Percentiles rank a stretch among this genome's conserved stretches.
Evolutionary conservation across 2,797 vertebrate species (phyloP).

Genomic region (Syngnathus acus): DNA sequence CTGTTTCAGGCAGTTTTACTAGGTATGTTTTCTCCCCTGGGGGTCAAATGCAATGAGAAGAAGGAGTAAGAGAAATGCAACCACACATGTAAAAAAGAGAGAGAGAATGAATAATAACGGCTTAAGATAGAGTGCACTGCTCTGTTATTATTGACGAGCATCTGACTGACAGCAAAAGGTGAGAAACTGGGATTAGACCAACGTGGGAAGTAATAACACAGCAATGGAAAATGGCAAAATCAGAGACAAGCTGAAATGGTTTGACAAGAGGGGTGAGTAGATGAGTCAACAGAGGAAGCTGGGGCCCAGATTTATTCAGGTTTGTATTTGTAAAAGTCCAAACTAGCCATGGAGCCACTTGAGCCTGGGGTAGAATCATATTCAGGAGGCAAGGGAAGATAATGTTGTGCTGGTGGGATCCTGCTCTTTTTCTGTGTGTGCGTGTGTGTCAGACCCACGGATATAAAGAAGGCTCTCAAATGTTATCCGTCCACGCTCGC

Average conservation of each 20-base stretch:
- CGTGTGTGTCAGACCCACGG: not conserved
- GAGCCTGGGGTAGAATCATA: constrained; percentile 34
- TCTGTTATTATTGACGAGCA: constrained; percentile 6
- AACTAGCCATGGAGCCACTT: constrained; percentile 10
- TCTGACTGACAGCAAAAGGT: constrained; percentile 11
- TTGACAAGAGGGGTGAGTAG: not conserved
- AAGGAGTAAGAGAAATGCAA: constrained; percentile 16
- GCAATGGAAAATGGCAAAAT: constrained; percentile 13
- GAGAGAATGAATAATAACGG: constrained; percentile 1
- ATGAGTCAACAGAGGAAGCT: constrained; percentile 6
- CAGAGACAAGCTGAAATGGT: constrained; percentile 5
- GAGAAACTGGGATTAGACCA: constrained; percentile 21
- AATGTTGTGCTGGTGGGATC: constrained; percentile 32
- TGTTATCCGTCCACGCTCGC: constrained; percentile 24
- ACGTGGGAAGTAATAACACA: constrained; percentile 19
- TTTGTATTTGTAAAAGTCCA: constrained; percentile 27
- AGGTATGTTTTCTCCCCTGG: not conserved
- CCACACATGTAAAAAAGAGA: constrained; percentile 18
- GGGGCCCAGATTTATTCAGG: constrained; percentile 9
- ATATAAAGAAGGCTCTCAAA: constrained; percentile 34
- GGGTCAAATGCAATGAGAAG: not conserved
- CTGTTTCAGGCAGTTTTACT: not conserved
- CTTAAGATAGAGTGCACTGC: constrained; percentile 27
- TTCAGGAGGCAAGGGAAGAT: constrained; percentile 38
- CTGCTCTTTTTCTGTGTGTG: constrained; percentile 17